Percentiles rank a stretch among this genome's conserved stretches.
Evolutionary conservation across 2,888 invertebrate genomes (phyloP).

Genomic region (Eudasyphora cyanicolor): DNA sequence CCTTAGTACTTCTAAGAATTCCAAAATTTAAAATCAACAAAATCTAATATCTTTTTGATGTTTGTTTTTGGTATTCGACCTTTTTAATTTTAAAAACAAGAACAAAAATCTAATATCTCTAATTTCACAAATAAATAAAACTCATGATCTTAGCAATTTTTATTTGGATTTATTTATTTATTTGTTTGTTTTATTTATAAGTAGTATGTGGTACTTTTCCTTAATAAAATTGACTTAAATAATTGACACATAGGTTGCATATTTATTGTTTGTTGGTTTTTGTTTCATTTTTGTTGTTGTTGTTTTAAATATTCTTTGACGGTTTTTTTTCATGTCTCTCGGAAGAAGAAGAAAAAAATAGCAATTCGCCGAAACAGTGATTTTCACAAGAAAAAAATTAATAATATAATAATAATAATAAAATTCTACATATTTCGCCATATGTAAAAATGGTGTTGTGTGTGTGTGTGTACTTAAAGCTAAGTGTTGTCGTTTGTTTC

Average conservation of each 20-base stretch:
- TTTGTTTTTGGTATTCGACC: no score
- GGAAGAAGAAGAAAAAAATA: background rate
- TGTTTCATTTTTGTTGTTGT: background rate
- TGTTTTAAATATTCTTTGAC: background rate
- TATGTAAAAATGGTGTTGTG: slow-evolving; percentile 1
- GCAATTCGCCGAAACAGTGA: background rate
- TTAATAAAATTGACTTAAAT: slow-evolving; percentile 55
- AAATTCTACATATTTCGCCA: background rate
- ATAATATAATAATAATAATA: background rate
- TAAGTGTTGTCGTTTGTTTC: background rate
- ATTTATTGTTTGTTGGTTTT: slow-evolving; percentile 13
- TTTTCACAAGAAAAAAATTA: background rate
- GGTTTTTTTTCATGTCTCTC: background rate
- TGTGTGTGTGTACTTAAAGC: background rate
- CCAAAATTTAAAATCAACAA: no score
- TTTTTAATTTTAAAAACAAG: no score
- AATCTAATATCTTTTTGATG: no score
- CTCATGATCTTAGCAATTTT: background rate
- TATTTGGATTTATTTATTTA: slow-evolving; percentile 37
- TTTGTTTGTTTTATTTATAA: slow-evolving; percentile 10
- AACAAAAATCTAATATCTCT: no score
- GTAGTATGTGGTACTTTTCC: background rate
- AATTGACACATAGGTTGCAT: slow-evolving; percentile 59
- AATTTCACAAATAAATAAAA: slow-evolving; percentile 26
- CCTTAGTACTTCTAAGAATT: no score